A percentile compares a stretch with the other conserved stretches of the same genome.
Conservation (phyloP, 2,797 vertebrate species). For the Loris lydekkerianus region DNA sequence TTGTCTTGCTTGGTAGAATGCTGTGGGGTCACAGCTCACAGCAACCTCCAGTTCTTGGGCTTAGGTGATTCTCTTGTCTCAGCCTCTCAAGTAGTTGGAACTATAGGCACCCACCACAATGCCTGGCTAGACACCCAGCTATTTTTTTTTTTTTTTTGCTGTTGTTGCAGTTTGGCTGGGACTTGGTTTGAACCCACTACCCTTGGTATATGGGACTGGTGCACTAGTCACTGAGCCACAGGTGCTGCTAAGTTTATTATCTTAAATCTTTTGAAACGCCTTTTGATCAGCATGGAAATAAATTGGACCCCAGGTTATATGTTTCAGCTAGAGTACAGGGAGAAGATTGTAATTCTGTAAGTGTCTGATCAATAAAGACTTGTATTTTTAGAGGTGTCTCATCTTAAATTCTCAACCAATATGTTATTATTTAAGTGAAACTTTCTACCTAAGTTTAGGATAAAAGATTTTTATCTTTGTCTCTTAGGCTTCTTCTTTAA, state of each 20-base stretch:
- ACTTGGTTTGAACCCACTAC: no score
- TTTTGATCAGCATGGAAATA: slow-evolving; percentile 56
- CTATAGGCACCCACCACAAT: no score
- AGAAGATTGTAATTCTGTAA: slow-evolving; percentile 13
- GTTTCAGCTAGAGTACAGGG: background rate
- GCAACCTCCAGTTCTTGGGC: no score
- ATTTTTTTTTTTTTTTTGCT: no score
- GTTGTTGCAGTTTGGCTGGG: no score
- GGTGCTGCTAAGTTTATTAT: background rate
- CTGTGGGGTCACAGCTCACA: no score
- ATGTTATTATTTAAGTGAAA: slow-evolving; percentile 28
- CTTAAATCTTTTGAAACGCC: background rate
- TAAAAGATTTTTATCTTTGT: background rate
- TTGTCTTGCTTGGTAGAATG: no score
- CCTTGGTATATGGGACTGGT: no score
- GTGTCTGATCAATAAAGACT: background rate
- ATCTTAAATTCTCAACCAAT: slow-evolving; percentile 51
- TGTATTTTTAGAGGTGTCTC: background rate
- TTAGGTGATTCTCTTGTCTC: no score
- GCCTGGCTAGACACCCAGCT: no score
- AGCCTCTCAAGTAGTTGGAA: no score
- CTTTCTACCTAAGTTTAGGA: slow-evolving; percentile 24
- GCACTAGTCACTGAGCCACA: no score
- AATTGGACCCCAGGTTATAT: background rate
- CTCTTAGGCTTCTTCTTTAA: background rate